Base-by-base conservation (phyloP, 2,888 invertebrate genomes). In the Perizoma flavofasciatum region DNA sequence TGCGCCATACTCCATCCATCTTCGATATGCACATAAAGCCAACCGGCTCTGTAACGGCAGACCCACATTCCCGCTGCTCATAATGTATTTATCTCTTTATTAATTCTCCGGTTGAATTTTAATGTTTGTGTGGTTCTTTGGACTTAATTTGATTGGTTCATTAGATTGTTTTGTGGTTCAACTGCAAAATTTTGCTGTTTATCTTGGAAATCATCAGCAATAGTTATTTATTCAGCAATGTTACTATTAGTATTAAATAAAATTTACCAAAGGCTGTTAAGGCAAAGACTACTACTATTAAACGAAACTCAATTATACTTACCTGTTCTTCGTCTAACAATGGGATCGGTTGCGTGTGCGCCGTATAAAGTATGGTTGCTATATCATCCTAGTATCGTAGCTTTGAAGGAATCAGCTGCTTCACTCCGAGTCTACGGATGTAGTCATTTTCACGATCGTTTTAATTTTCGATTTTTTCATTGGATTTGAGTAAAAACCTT, bases 61-160 rank as follows among this genome's bases (percentile, higher is more conserved):
- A 85, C 88, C 88, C 86, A 90, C 89, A 90, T 89, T 90, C 89
- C 84, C 88, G 81, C 81, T 87, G 83, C 87, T 90, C 87, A 88
- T 86, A 86, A 90, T 90, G 88, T 90, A 91, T 91, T 90, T 90
- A 91, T 91, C 86, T 90, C 91, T 91, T 90, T 89, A 91, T 91
- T 91, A 91, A 89, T 91, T 87, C 89, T 84, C 81, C 70, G 84
- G 84, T 87, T 83, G 86, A 86, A 86, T 86, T 85, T 89, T 87
- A 86, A 86, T 85, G 83, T 81, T 83, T 37, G 76, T 79, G 72
- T 81, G 82, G 81, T 81, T 75, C 66, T 68, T 68, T 51, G 59
- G 59, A 50, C 45, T 52, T 58, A 54, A 55, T 62, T 55, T 59
- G 50, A 57, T 61, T 55, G 59, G 57, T 43, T 61, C 56, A 58